Conservation (phyloP, 1,140 invertebrate species). For the Leptinotarsa lineolata region DNA sequence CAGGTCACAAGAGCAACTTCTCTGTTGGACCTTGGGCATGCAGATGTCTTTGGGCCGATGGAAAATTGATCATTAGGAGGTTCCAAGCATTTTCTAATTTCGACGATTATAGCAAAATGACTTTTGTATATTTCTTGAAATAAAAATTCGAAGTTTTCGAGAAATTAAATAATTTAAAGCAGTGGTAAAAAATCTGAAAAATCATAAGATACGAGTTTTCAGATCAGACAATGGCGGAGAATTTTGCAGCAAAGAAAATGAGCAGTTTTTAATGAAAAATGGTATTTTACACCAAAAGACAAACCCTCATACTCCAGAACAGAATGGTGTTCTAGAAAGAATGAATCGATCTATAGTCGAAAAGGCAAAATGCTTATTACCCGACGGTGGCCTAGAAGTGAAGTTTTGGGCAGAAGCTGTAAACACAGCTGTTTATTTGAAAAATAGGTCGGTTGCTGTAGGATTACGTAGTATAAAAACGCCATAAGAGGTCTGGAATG, state of each 20-base stretch:
- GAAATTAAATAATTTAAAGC: not conserved
- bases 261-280: conserved; percentile 32
- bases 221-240: conserved; percentile 8
- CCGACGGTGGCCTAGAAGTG: conserved; percentile 48
- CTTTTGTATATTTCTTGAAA: conserved; percentile 7
- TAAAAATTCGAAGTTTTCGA: not conserved
- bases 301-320: conserved; percentile 49
- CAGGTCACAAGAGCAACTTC: conserved; percentile 24
- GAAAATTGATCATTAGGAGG: conserved; percentile 27
- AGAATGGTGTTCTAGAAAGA: conserved; percentile 53
- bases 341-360: conserved; percentile 48
- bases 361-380: conserved; percentile 51
- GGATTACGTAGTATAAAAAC: conserved; percentile 26
- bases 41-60: conserved; percentile 35
- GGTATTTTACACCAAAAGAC: conserved; percentile 53
- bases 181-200: conserved; percentile 12
- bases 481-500: conserved; percentile 33
- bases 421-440: conserved; percentile 46
- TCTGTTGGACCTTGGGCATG: conserved; percentile 34
- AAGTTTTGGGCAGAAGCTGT: conserved; percentile 55
- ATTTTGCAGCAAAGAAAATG: not conserved
- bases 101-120: conserved; percentile 29
- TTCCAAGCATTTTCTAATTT: conserved; percentile 53
- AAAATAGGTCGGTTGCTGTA: conserved; percentile 28
- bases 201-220: not conserved